Evolutionary conservation across 2,888 invertebrate genomes (phyloP).

Genomic region (Acheta domesticus): DNA sequence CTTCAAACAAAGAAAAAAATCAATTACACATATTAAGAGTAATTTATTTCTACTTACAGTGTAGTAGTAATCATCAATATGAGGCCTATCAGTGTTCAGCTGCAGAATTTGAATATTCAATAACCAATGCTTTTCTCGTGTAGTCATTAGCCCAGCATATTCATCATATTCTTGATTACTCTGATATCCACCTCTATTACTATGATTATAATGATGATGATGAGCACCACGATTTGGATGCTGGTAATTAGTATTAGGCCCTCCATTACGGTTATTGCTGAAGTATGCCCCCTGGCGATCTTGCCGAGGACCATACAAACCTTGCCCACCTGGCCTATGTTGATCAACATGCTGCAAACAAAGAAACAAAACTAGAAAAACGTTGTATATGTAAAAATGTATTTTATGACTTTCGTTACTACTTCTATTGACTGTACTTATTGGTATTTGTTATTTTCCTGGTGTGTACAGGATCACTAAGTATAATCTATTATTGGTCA

Average conservation of each 20-base stretch:
- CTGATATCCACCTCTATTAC: conserved; percentile 21
- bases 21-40: too few relatives aligned
- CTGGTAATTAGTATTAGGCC: conserved; percentile 42
- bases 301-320: conserved; percentile 18
- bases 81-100: conserved; percentile 90
- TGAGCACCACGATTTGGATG: conserved; percentile 43
- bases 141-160: conserved; percentile 90
- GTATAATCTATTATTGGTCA: too few relatives aligned
- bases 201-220: conserved; percentile 42
- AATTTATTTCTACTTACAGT: conserved; percentile 59
- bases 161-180: conserved; percentile 58
- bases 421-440: too few relatives aligned
- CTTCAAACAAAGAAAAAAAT: too few relatives aligned
- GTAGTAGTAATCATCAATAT: conserved; percentile 95
- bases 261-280: conserved; percentile 45
- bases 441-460: too few relatives aligned
- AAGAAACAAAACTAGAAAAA: too few relatives aligned
- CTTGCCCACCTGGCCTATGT: conserved; percentile 11
- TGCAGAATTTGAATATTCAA: conserved; percentile 93
- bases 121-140: conserved; percentile 92
- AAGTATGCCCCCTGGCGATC: conserved; percentile 19
- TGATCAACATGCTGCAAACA: conserved; percentile 25
- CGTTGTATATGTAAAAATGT: too few relatives aligned
- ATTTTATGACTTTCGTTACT: too few relatives aligned
- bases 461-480: too few relatives aligned